Evolutionary conservation across 2,797 vertebrate genomes (phyloP), one percentile per base, ranked within the genome.

Genomic region (Calcarius lapponicus): DNA sequence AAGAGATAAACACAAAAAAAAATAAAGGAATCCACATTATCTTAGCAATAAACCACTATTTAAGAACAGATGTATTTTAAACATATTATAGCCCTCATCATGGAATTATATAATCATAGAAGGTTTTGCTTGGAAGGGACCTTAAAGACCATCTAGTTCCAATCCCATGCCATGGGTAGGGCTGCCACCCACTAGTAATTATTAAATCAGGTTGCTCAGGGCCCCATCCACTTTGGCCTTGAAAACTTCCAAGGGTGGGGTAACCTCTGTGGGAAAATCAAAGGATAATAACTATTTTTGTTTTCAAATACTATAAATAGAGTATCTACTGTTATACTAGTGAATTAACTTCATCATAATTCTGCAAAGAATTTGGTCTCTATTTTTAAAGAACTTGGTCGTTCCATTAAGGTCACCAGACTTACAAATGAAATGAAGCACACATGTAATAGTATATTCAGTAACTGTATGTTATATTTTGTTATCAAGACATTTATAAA

Each of bases 1-100:
- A 53, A 43, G 26, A 65, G 28, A 75, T 54, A 48, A 79, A 83
- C 17, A 14, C 14, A 12, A 32, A 62, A 5, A 31, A 6, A 57
- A 7, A 24, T 5, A 48, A 7, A 14, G 1, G 3, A 88, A 58
- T 29, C 43, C 4, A 51, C 2, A 50, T 48, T 28, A 29, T 24
- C 20, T 40, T 75, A 57, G 36, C 2, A 76, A 40, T 48, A 90
- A 92, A 48, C 10, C 4, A n/a, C 16, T 70, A 3, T 43, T 47
- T 56, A 36, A 66, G 22, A 73, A 67, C 9, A 73, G 47, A 18
- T 36, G 1, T 21, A 16, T 90, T 83, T 64, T 25, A 42, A 78
- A 53, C n/a, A 22, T 7, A 25, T 1, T 0, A 24, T 32, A 74
- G 9, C 4, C 2, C 6, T 67, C 45, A 26, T 26, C 4, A 31